Evolutionary conservation across 2,888 invertebrate genomes (phyloP), one percentile per base, ranked within the genome.

Genomic region (Scaptomyza cyrtandrae): DNA sequence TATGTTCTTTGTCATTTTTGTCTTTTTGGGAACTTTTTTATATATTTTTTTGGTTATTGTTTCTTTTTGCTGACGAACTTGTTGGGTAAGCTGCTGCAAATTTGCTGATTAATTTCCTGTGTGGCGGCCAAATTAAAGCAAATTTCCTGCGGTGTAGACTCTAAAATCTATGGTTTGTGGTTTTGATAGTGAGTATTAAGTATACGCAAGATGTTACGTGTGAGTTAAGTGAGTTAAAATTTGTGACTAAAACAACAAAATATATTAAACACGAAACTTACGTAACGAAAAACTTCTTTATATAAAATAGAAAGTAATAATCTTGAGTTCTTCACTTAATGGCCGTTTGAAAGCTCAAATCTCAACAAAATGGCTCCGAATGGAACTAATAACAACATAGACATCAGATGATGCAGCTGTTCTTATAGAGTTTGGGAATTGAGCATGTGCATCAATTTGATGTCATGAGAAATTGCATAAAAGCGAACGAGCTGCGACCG

Each of bases 71-170:
- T 13, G 61, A 11, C 56, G 48, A 60, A 64, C 59, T 65, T 66
- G 31, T 46, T 44, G 29, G 24, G 19, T 27, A 46, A 59, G 59
- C 55, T 27, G 27, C 11, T 19, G 37, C 57, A 60, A 78, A 60
- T 59, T 66, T 50, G 44, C 49, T 57, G 41, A 10, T 66, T 63
- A 55, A 74, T 77, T 77, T 80, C 63, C 84, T 71, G 61, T 54
- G 48, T 52, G 78, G 56, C 61, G 52, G 57, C 44, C 33, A 43
- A 64, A 58, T 73, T 59, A 41, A 62, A 49, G 31, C 45, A 45
- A 49, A 59, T 72, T 54, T 72, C 62, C 69, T 49, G 41, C 31
- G 19, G 0, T n/a, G 16, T 13, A 16, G 39, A 27, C 2, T 11
- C 43, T 13, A 31, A 41, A 53, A 9, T 19, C 41, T 14, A n/a